These are phyloP conservation scores for Paracanthobrama guichenoti DNA, from an alignment of 2,113 vertebrate species.

Conservation along the genomic window DNA sequence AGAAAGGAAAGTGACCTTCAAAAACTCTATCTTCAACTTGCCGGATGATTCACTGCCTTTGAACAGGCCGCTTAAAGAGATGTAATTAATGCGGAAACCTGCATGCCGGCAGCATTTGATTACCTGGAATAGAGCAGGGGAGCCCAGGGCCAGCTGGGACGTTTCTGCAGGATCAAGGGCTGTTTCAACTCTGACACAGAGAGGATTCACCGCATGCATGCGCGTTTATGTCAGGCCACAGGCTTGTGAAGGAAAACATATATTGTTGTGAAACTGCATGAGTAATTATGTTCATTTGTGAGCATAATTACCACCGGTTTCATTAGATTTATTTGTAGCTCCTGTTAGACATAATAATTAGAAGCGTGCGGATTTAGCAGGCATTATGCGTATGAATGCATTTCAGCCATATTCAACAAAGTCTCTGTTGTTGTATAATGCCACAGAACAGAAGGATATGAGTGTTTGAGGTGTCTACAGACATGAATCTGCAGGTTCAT, in stretches of 20 bases:
- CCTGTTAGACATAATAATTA: slow-evolving; percentile 7
- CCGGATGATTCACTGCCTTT: slow-evolving; percentile 30
- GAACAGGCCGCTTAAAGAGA: slow-evolving; percentile 30
- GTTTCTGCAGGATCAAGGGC: background rate
- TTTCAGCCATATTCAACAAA: background rate
- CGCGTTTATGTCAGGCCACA: background rate
- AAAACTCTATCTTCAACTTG: slow-evolving; percentile 13
- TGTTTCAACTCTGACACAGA: background rate
- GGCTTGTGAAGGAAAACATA: background rate
- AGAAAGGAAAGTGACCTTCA: slow-evolving; percentile 14
- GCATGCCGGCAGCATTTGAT: slow-evolving; percentile 18
- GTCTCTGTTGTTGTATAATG: background rate
- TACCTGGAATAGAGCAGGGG: slow-evolving; percentile 13
- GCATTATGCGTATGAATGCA: background rate
- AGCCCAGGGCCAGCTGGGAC: slow-evolving; percentile 4
- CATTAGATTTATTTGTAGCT: background rate
- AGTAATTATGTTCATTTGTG: background rate
- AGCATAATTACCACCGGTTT: slow-evolving; percentile 14
- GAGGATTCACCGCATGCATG: background rate
- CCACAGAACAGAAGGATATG: background rate
- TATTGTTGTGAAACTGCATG: background rate
- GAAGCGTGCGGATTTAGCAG: background rate
- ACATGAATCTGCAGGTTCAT: background rate
- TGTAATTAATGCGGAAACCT: slow-evolving; percentile 37
- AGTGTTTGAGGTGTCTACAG: background rate